Conservation (phyloP, 2,113 vertebrate species). For the Cololabis saira region DNA sequence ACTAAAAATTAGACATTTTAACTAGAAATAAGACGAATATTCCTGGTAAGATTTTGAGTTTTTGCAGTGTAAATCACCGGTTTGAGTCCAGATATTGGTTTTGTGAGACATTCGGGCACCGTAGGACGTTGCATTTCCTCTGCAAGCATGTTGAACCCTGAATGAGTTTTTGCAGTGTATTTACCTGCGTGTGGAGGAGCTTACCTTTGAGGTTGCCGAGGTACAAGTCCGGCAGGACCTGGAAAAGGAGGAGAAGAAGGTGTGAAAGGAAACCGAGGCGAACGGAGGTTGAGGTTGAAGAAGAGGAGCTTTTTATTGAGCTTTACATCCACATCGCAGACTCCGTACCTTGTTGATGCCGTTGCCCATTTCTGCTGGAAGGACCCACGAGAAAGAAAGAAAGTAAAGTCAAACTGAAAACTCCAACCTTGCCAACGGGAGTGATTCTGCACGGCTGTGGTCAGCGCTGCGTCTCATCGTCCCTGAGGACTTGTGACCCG, state of each 20-base stretch:
- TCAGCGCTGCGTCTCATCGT: constrained; percentile 1
- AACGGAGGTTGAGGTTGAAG: not conserved
- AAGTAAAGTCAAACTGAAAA: not conserved
- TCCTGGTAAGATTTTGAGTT: no score
- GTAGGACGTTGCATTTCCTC: no score
- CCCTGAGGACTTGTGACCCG: constrained; percentile 3
- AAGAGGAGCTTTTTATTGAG: not conserved
- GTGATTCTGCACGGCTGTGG: not conserved
- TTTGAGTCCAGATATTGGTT: no score
- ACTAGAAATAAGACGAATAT: no score
- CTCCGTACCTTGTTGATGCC: constrained; percentile 76
- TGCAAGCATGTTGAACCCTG: no score
- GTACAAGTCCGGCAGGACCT: constrained; percentile 91
- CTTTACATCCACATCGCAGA: not conserved
- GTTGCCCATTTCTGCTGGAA: constrained; percentile 66
- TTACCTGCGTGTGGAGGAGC: no score
- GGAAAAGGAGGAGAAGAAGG: constrained; percentile 4
- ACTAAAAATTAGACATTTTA: no score
- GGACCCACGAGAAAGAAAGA: not conserved
- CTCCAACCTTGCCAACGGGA: no score
- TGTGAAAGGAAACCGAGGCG: not conserved
- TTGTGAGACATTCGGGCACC: no score
- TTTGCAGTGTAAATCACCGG: no score
- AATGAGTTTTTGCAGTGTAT: no score
- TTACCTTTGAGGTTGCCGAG: constrained; percentile 66